A percentile compares a stretch with the other conserved stretches of the same genome.
Conservation (phyloP, 64 coral and sea anemone genomes). For the Pocillopora damicornis region DNA sequence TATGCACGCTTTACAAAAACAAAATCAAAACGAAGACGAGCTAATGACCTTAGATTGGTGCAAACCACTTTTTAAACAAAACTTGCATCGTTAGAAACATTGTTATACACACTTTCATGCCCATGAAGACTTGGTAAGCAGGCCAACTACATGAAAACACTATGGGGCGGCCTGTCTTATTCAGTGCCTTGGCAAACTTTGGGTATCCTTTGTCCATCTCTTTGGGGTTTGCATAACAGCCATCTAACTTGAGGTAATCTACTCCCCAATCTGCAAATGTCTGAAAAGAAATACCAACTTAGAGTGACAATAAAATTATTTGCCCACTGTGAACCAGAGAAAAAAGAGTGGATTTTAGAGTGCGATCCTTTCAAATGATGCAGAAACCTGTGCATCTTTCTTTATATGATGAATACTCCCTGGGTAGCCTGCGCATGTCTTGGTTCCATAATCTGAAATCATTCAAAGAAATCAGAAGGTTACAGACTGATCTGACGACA, state of each 20-base stretch:
- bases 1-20: too few relatives aligned
- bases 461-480: too few relatives aligned
- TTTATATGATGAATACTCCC: slow-evolving; percentile 75
- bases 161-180: slow-evolving; percentile 72
- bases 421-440: slow-evolving; percentile 88
- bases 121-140: slow-evolving; percentile 71
- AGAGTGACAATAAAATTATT: too few relatives aligned
- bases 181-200: slow-evolving; percentile 48
- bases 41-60: too few relatives aligned
- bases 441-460: slow-evolving; percentile 67
- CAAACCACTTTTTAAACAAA: too few relatives aligned
- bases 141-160: slow-evolving; percentile 93
- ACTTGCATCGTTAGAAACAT: background rate
- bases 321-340: too few relatives aligned
- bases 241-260: slow-evolving; percentile 89
- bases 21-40: too few relatives aligned
- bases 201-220: slow-evolving; percentile 89
- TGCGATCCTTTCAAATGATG: background rate
- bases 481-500: too few relatives aligned
- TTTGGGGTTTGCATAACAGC: slow-evolving; percentile 64
- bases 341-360: too few relatives aligned
- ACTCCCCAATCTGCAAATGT: slow-evolving; percentile 84
- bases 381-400: slow-evolving; percentile 56
- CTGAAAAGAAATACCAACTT: slow-evolving; percentile 6
- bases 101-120: slow-evolving; percentile 17